Percentiles rank a stretch among this genome's conserved stretches.
These are phyloP conservation scores for Autographa gamma DNA, from an alignment of 2,888 invertebrate species.

Conservation along the genomic window DNA sequence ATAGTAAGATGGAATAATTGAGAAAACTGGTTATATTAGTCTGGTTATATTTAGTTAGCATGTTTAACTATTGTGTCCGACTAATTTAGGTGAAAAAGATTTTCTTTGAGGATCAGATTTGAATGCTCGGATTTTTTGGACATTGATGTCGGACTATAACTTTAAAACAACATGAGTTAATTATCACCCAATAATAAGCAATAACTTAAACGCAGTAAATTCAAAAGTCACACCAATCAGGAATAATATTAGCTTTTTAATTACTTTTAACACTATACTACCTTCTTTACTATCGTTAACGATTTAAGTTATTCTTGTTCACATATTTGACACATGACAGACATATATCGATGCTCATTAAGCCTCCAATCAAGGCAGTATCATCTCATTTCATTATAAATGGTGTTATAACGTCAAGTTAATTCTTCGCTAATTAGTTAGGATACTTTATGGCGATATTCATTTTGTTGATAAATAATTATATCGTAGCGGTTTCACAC, in stretches of 20 bases:
- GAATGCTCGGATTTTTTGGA: no score
- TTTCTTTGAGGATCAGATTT: no score
- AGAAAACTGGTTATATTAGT: no score
- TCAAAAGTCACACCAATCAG: not conserved
- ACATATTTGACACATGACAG: not conserved
- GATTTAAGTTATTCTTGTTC: slow-evolving; percentile 1
- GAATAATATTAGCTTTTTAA: not conserved
- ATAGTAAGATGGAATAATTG: no score
- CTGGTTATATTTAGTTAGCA: no score
- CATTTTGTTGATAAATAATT: slow-evolving; percentile 1
- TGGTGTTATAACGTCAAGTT: not conserved
- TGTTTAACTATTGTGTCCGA: no score
- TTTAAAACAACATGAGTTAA: not conserved
- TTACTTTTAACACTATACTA: not conserved
- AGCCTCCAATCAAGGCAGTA: not conserved
- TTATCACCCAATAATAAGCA: not conserved
- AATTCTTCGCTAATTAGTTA: not conserved
- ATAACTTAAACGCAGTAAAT: not conserved
- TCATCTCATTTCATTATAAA: not conserved
- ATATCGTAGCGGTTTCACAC: slow-evolving; percentile 19
- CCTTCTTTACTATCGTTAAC: not conserved
- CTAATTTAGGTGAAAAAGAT: no score
- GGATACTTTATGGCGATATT: not conserved
- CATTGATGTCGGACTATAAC: not conserved
- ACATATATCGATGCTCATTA: not conserved